Base-by-base conservation (phyloP, 2,113 vertebrate species). In the Pelodiscus sinensis region DNA sequence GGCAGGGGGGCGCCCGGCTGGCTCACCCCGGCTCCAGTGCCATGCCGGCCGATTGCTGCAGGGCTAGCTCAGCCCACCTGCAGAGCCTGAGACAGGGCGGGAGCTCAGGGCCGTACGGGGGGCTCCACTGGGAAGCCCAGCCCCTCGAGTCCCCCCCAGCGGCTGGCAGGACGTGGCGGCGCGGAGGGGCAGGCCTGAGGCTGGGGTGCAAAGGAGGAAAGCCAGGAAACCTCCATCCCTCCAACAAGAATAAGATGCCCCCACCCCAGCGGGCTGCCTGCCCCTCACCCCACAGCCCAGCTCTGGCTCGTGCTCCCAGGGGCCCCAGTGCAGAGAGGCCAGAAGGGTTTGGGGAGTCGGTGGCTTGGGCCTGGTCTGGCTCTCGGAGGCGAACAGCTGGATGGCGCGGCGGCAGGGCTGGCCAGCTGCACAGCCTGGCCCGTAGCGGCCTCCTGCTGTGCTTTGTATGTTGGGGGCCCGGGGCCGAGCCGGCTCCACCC, bases 61-160 rank as follows among this genome's bases (percentile, higher is more conserved):
- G 65, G 18, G 18, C 3, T 4, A 18, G 65, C 7, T 57, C 13
- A 80, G 71, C 0, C 0, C 27, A 35, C n/a, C 44, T 54, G 52
- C 75, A 90, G 24, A 19, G 31, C 65, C 65, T 35, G 65, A 15
- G 62, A n/a, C n/a, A n/a, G n/a, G n/a, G n/a, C n/a, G n/a, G n/a
- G n/a, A 31, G 31, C 2, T 68, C 29, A 65, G 29, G 62, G 62
- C 29, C 15, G 29, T 31, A 5, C 3, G 31, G 60, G 60, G 5
- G 60, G 31, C 62, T 68, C 15, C 15, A n/a, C 4, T 16, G 65
- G 65, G 16, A 18, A n/a, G 19, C 65, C 65, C 31, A 68, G 18
- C 65, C 31, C 31, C 18, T 2, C 9, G 31, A 3, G 8, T 15
- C 62, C 62, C 13, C 62, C 62, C 16, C 65, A 9, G 3, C 65